These are phyloP conservation scores for Saccostrea cuccullata DNA, from an alignment of 1,140 invertebrate species.

Conservation along the genomic window DNA sequence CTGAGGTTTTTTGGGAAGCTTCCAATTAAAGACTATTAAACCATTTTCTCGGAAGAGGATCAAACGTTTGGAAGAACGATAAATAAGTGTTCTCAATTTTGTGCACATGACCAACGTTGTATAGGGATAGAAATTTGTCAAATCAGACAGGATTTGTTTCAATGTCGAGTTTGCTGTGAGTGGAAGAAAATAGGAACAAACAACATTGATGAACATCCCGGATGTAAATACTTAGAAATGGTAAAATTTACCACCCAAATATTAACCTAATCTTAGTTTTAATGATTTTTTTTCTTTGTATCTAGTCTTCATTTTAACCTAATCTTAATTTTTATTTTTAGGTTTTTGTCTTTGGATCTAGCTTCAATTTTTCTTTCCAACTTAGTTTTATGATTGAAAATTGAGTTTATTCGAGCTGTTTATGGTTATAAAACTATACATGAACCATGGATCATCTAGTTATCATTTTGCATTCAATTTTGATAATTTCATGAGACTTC, in stretches of 20 bases:
- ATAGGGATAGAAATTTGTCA: neutral
- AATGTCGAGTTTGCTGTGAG: neutral
- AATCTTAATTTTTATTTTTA: neutral
- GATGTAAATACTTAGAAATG: neutral
- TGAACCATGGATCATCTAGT: neutral
- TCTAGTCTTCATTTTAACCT: no score
- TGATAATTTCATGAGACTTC: neutral
- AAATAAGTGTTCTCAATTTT: neutral
- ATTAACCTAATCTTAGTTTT: neutral
- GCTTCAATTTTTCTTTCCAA: neutral
- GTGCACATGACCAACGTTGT: neutral
- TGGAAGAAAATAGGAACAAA: neutral
- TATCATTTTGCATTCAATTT: no score
- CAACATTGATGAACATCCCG: neutral
- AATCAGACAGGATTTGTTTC: neutral
- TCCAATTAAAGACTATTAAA: neutral
- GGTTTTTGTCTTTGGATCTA: neutral
- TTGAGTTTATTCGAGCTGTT: neutral
- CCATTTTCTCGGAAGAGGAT: neutral
- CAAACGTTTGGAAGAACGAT: neutral
- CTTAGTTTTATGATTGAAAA: neutral
- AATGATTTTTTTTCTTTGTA: neutral
- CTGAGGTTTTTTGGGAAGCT: neutral
- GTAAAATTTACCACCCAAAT: neutral
- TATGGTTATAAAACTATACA: neutral